Percentiles rank a stretch among this genome's conserved stretches.
Evolutionary conservation across 1,140 invertebrate species (phyloP).

Genomic region (Ectropis grisescens): DNA sequence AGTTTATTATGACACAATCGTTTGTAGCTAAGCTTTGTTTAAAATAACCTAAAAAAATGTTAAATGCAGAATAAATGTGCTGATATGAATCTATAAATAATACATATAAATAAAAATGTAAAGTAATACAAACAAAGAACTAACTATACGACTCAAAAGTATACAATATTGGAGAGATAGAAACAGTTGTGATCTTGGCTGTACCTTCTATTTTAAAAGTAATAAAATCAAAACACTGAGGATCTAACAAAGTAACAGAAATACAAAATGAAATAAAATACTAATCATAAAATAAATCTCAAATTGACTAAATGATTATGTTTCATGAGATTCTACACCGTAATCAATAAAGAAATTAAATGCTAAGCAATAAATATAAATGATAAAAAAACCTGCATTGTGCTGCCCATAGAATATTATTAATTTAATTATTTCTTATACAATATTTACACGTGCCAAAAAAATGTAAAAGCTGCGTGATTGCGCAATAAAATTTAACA

Average conservation of each 20-base stretch:
- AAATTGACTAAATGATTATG: too few relatives aligned
- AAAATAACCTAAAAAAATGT: conserved; percentile 4
- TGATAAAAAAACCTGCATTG: conserved; percentile 25
- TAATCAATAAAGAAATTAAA: conserved; percentile 37
- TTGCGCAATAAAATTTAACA: too few relatives aligned
- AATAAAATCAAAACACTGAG: not conserved
- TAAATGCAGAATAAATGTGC: conserved; percentile 49
- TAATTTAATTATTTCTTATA: too few relatives aligned
- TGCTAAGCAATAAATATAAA: conserved; percentile 23
- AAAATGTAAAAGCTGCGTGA: too few relatives aligned
- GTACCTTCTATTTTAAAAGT: conserved; percentile 4
- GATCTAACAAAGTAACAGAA: conserved; percentile 11
- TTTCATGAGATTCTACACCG: conserved; percentile 56
- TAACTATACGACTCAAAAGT: conserved; percentile 8
- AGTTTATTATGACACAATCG: conserved; percentile 19
- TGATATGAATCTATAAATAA: conserved; percentile 23
- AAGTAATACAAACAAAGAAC: conserved; percentile 4
- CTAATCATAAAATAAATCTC: conserved; percentile 20
- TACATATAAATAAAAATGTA: conserved; percentile 10
- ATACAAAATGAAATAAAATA: conserved; percentile 17
- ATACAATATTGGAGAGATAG: not conserved
- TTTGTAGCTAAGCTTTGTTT: too few relatives aligned
- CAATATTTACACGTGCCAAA: too few relatives aligned
- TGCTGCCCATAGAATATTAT: conserved; percentile 25
- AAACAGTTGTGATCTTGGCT: too few relatives aligned